Percentiles rank a stretch among this genome's conserved stretches.
Evolutionary conservation across 2,113 vertebrate species (phyloP).

Genomic region (Vulpes lagopus): DNA sequence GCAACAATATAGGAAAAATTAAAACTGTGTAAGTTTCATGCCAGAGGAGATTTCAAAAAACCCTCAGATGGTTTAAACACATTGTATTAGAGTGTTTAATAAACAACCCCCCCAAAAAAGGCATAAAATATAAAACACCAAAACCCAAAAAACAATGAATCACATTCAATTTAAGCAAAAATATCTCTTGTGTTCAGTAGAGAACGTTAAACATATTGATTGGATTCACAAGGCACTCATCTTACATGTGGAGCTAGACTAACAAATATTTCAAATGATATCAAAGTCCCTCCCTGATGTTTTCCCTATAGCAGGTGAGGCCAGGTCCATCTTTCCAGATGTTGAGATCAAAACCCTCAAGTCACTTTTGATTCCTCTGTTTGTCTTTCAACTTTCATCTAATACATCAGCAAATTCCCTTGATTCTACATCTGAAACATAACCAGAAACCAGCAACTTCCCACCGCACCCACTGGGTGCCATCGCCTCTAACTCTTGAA

Average conservation of each 20-base stretch:
- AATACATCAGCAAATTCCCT: background rate
- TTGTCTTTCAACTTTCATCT: background rate
- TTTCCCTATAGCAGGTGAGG: background rate
- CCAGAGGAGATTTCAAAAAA: background rate
- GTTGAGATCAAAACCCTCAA: background rate
- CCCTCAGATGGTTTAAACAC: background rate
- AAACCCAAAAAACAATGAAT: background rate
- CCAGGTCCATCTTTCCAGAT: background rate
- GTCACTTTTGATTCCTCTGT: background rate
- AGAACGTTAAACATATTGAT: conserved; percentile 40
- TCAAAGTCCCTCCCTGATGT: background rate
- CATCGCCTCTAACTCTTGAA: background rate
- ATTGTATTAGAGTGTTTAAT: background rate
- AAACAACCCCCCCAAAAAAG: background rate
- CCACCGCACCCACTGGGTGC: background rate
- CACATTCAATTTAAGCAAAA: background rate
- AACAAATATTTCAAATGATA: conserved; percentile 1
- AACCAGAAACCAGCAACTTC: background rate
- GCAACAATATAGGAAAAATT: background rate
- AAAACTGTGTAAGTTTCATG: background rate
- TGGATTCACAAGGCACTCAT: background rate
- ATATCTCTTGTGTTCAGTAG: background rate
- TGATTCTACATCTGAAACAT: background rate
- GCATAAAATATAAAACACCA: conserved; percentile 13
- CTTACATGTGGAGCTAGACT: background rate